Evolutionary conservation across 1,140 invertebrate genomes (phyloP).

Genomic region (Trypoxylus dichotomus): DNA sequence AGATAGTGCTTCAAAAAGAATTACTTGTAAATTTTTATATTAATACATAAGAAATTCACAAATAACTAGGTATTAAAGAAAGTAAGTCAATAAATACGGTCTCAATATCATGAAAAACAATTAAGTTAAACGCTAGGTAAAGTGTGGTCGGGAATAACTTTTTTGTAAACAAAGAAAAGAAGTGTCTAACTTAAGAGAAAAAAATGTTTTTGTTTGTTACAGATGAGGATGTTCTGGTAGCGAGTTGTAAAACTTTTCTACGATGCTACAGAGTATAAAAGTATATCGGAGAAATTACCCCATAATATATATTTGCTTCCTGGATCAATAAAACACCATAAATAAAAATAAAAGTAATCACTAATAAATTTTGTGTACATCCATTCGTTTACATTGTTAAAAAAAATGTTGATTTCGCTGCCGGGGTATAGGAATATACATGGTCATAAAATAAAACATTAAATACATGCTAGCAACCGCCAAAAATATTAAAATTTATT

Average conservation of each 20-base stretch:
- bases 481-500: conserved; percentile 1
- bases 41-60: no score
- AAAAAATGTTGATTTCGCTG: neutral
- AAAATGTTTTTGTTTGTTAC: neutral
- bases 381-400: neutral
- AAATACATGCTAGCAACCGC: neutral
- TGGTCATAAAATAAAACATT: neutral
- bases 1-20: no score
- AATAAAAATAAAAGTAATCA: neutral
- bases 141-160: neutral
- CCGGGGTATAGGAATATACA: neutral
- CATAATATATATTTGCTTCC: neutral
- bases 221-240: neutral
- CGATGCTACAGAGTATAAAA: neutral
- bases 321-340: neutral
- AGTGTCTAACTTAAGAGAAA: neutral
- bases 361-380: neutral
- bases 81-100: no score
- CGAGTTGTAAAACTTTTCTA: neutral
- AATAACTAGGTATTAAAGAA: no score
- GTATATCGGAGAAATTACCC: neutral
- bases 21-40: no score
- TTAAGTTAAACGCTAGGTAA: neutral
- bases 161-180: neutral
- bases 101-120: neutral